Evolutionary conservation across 2,797 vertebrate species (phyloP).

Genomic region (Dendrocincla fuliginosa): DNA sequence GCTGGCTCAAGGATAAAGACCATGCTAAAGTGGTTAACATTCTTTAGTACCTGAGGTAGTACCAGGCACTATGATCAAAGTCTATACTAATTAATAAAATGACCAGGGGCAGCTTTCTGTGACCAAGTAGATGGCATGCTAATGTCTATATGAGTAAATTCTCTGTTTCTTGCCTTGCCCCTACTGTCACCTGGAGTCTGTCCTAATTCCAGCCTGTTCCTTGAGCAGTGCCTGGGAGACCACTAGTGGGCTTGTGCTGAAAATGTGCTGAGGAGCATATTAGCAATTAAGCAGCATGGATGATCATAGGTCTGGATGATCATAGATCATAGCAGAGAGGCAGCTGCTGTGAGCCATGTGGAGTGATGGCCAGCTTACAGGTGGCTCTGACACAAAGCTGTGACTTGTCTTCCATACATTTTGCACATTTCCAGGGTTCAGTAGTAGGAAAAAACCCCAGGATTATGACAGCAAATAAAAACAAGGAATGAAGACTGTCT

Average conservation of each 20-base stretch:
- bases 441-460: not conserved
- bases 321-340: not conserved
- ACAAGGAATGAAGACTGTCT: not conserved
- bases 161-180: not conserved
- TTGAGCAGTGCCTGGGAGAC: not conserved
- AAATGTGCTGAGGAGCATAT: not conserved
- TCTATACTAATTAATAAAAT: not conserved
- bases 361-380: not conserved
- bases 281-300: not conserved
- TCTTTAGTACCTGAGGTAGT: not conserved
- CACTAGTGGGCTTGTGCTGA: not conserved
- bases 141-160: not conserved
- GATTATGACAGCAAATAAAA: not conserved
- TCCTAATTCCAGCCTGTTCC: not conserved
- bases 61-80: not conserved
- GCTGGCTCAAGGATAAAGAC: not conserved
- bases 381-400: not conserved
- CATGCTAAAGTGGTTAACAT: accelerated
- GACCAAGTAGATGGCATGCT: not conserved
- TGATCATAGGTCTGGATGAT: not conserved
- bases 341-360: not conserved
- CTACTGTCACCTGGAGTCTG: not conserved
- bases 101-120: not conserved
- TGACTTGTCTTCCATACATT: not conserved
- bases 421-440: not conserved